Evolutionary conservation across 2,797 vertebrate genomes (phyloP), one percentile per base, ranked within the genome.

Genomic region (Lycodopsis pacificus): DNA sequence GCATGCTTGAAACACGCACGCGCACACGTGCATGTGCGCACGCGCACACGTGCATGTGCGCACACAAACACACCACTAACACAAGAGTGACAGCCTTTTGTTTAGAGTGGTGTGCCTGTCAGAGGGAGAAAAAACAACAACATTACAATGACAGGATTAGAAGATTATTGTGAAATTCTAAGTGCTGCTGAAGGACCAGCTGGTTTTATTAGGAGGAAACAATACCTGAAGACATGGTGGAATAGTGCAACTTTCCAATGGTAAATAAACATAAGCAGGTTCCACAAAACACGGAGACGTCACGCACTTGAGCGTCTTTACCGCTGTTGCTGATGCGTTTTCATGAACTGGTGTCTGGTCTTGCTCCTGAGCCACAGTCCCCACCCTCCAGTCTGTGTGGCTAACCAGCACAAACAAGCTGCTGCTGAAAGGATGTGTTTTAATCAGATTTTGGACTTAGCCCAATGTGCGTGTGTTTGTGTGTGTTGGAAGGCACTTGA

Each of bases 131-230:
- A 19, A 34, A 73, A 83, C 32, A 89, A 74, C 81, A 81, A 83
- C 86, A 72, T 71, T 25, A 82, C 83, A 79, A 77, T 70, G 89
- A 88, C 67, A 90, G 75, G 84, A 91, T 88, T 94, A 88, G 84
- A 74, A 53, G 57, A 80, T 71, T 74, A 67, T 65, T 88, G 90
- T 87, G 84, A 90, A 80, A 91, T 93, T 88, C 84, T 80, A 30
- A 86, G 80, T 73, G 68, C 67, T 54, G 69, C 73, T 82, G 80
- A 74, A 82, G 83, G 68, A 71, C 0, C 34, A 64, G 73, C 22
- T 59, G 65, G 38, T 73, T 81, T 73, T 61, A 71, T 62, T 42
- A 51, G 2, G 49, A 27, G 56, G 40, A 79, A 51, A 84, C 66
- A 53, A 71, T 56, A 84, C 66, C 27, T 53, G 36, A 46, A 61